Evolutionary conservation across 2,113 vertebrate species (phyloP).

Genomic region (Larimichthys polyactis): DNA sequence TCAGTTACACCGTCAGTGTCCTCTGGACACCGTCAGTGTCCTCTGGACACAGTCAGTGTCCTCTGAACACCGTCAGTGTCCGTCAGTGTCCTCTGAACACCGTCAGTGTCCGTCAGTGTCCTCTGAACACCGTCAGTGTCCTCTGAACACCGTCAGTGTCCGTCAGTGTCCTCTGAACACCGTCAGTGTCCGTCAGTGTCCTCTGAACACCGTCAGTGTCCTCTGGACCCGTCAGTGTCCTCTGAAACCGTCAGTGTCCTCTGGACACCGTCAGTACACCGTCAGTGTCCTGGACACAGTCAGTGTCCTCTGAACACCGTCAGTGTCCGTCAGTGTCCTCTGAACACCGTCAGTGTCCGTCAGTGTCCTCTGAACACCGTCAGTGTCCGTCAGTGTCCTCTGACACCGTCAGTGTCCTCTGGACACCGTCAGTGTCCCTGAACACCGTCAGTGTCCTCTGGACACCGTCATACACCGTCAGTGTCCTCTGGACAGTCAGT

Average conservation of each 20-base stretch:
- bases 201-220: too few relatives aligned
- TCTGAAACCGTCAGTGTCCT: background rate
- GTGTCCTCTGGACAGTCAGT: background rate
- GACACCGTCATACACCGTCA: background rate
- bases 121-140: too few relatives aligned
- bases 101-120: background rate
- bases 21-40: background rate
- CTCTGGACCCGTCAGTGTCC: background rate
- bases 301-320: conserved; percentile 72
- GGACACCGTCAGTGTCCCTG: background rate
- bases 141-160: too few relatives aligned
- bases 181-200: background rate
- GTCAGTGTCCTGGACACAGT: too few relatives aligned
- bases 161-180: conserved; percentile 76
- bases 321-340: background rate
- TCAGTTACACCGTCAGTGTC: background rate
- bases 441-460: too few relatives aligned
- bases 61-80: too few relatives aligned
- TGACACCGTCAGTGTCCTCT: conserved; percentile 50
- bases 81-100: conserved; percentile 76
- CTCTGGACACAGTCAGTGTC: too few relatives aligned
- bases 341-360: too few relatives aligned
- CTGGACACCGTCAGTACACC: too few relatives aligned
- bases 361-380: too few relatives aligned
- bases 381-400: too few relatives aligned